A percentile compares a stretch with the other conserved stretches of the same genome.
These are phyloP conservation scores for Trachelus stipa DNA, from an alignment of 2,888 invertebrate species.

Conservation along the genomic window DNA sequence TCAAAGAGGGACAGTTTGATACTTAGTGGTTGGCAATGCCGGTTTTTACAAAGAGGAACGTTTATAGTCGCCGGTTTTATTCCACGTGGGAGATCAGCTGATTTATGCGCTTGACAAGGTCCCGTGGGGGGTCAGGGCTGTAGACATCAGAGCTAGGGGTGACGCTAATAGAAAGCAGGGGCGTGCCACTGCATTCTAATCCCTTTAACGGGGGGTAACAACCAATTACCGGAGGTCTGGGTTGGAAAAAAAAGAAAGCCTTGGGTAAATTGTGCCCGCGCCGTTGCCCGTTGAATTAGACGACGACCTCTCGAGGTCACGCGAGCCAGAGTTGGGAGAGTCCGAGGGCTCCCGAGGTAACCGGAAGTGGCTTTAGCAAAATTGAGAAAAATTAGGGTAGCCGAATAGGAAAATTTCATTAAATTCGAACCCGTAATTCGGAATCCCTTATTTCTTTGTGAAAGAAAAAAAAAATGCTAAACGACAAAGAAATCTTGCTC, in stretches of 20 bases:
- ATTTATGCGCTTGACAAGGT: background rate
- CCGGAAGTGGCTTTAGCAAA: background rate
- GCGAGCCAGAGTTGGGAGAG: background rate
- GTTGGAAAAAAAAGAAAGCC: background rate
- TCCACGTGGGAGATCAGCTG: background rate
- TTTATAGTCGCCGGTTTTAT: background rate
- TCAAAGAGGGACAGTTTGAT: background rate
- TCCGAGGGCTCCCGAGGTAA: background rate
- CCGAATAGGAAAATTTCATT: background rate
- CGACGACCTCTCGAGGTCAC: background rate
- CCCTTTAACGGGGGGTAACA: constrained; percentile 17
- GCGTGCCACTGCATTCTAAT: constrained; percentile 21
- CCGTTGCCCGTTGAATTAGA: background rate
- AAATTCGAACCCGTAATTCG: background rate
- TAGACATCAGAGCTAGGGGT: background rate
- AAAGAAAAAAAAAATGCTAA: background rate
- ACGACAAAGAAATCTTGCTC: background rate
- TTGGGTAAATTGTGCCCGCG: background rate
- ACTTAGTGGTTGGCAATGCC: background rate
- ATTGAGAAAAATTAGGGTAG: background rate
- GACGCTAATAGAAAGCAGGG: background rate
- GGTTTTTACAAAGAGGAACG: background rate
- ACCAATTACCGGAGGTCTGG: background rate
- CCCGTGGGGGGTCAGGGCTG: background rate
- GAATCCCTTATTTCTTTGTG: too few relatives aligned